Evolutionary conservation across 2,113 vertebrate genomes (phyloP).

Genomic region (Verasper variegatus): DNA sequence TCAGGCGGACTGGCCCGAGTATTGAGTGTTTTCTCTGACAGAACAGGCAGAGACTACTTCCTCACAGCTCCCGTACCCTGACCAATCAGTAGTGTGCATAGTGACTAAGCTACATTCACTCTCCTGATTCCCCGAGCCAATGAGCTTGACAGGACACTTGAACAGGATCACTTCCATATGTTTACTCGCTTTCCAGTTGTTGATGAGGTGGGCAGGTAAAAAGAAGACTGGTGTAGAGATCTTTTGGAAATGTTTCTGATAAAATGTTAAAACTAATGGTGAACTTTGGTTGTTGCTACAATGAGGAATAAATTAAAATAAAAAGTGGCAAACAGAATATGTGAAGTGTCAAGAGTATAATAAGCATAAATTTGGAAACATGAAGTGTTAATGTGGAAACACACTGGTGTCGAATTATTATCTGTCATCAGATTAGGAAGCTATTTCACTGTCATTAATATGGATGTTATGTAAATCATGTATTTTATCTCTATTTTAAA

Average conservation of each 20-base stretch:
- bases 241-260: background rate
- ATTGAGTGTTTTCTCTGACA: too few relatives aligned
- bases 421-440: background rate
- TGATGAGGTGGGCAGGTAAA: too few relatives aligned
- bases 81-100: too few relatives aligned
- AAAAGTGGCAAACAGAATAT: background rate
- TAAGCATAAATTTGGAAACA: conserved; percentile 3
- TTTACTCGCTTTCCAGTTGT: too few relatives aligned
- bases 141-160: too few relatives aligned
- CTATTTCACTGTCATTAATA: background rate
- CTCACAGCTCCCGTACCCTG: too few relatives aligned
- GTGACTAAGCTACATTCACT: too few relatives aligned
- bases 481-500: background rate
- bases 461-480: background rate
- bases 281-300: background rate
- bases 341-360: background rate
- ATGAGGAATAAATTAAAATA: background rate
- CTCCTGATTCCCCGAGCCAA: too few relatives aligned
- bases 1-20: too few relatives aligned
- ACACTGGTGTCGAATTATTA: background rate
- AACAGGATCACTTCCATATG: background rate
- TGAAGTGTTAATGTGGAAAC: background rate
- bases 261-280: background rate
- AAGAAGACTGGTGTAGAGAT: background rate
- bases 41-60: too few relatives aligned